These are phyloP conservation scores for Vanessa cardui DNA, from an alignment of 2,888 invertebrate genomes.

Conservation along the genomic window DNA sequence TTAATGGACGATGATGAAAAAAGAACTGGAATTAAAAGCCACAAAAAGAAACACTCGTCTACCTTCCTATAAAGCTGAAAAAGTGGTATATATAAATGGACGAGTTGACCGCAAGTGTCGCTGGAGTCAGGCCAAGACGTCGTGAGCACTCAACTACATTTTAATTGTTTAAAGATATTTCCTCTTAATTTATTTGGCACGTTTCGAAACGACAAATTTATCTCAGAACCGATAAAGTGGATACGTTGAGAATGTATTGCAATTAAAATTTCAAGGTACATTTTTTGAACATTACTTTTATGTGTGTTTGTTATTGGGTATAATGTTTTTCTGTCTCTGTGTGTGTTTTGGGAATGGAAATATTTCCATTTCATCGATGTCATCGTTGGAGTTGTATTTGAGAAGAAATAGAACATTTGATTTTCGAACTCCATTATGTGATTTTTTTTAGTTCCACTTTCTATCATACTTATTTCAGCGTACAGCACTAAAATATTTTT, in stretches of 20 bases:
- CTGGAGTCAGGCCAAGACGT: slow-evolving; percentile 43
- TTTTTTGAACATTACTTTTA: background rate
- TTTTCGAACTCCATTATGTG: too few species aligned
- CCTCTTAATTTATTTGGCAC: slow-evolving; percentile 37
- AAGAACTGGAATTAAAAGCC: too few species aligned
- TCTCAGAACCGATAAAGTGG: background rate
- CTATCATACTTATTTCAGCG: too few species aligned
- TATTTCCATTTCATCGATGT: too few species aligned
- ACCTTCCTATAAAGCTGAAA: background rate
- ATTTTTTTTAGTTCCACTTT: too few species aligned
- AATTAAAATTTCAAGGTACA: too few species aligned
- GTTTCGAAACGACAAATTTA: background rate
- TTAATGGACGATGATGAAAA: too few species aligned
- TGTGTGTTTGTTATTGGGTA: background rate
- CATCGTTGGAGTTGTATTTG: too few species aligned
- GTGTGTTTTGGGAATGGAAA: too few species aligned
- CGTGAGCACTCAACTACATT: slow-evolving; percentile 39
- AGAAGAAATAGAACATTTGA: too few species aligned
- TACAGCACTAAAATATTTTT: too few species aligned
- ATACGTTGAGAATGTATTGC: background rate
- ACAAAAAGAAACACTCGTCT: background rate
- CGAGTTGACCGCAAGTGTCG: slow-evolving; percentile 41
- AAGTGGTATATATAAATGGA: slow-evolving; percentile 17
- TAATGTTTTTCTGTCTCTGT: background rate
- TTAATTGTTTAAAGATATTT: slow-evolving; percentile 42